phyloP scores from a whole-genome alignment of 2,888 invertebrate genomes.

The Agrochola lychnidis region DNA sequence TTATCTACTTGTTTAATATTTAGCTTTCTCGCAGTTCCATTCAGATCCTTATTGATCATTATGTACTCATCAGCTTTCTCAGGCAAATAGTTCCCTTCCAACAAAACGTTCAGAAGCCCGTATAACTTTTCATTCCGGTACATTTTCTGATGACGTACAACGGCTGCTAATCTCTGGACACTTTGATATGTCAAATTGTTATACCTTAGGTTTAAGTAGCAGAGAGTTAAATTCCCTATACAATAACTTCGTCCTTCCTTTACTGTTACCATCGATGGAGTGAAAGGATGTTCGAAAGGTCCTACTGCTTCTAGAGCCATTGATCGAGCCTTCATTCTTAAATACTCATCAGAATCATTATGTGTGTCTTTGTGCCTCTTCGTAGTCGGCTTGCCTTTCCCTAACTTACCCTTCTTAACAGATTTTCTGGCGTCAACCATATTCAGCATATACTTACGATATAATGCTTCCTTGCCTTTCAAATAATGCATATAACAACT shows the following conservation, averaged over 20 bases:
- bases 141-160: slow-evolving; percentile 72
- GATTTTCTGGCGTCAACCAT: slow-evolving; percentile 54
- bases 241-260: slow-evolving; percentile 67
- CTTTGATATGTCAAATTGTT: slow-evolving; percentile 74
- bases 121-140: slow-evolving; percentile 57
- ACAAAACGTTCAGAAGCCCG: slow-evolving; percentile 74
- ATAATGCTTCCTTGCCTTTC: slow-evolving; percentile 51
- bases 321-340: slow-evolving; percentile 65
- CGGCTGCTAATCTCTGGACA: slow-evolving; percentile 69
- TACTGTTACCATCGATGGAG: slow-evolving; percentile 46
- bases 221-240: slow-evolving; percentile 75
- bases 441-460: slow-evolving; percentile 52
- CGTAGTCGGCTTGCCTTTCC: slow-evolving; percentile 48
- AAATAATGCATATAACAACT: slow-evolving; percentile 64
- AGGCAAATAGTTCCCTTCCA: slow-evolving; percentile 80
- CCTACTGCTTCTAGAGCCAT: slow-evolving; percentile 70
- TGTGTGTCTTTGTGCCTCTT: slow-evolving; percentile 49
- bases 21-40: slow-evolving; percentile 14
- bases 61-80: slow-evolving; percentile 66
- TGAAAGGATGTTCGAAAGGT: slow-evolving; percentile 73
- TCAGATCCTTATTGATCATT: slow-evolving; percentile 65
- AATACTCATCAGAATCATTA: slow-evolving; percentile 53
- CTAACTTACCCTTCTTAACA: slow-evolving; percentile 44
- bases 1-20: neutral
- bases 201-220: slow-evolving; percentile 79